A percentile compares a stretch with the other conserved stretches of the same genome.
These are phyloP conservation scores for Odontocolon sp. DNA, from an alignment of 2,888 invertebrate species.

Conservation along the genomic window DNA sequence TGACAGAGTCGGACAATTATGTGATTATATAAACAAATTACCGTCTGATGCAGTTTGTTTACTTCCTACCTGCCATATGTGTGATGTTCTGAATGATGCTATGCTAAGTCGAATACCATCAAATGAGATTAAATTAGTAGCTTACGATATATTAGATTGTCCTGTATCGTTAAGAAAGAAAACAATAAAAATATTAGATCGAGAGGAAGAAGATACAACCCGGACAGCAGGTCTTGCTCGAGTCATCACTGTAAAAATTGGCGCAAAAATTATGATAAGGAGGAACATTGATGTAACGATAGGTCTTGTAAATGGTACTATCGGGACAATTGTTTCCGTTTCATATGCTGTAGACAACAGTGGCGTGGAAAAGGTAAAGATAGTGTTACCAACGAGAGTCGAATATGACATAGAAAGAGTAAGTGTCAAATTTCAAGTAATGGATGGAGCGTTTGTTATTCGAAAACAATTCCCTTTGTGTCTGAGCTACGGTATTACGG, in stretches of 20 bases:
- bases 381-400: slow-evolving; percentile 47
- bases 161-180: slow-evolving; percentile 44
- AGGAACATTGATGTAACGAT: slow-evolving; percentile 66
- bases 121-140: slow-evolving; percentile 57
- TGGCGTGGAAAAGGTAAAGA: no score
- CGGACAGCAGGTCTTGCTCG: slow-evolving; percentile 60
- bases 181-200: slow-evolving; percentile 48
- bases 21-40: slow-evolving; percentile 59
- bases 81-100: slow-evolving; percentile 59
- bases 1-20: slow-evolving; percentile 62
- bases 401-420: slow-evolving; percentile 40
- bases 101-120: slow-evolving; percentile 56
- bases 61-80: slow-evolving; percentile 62
- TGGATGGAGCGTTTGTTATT: slow-evolving; percentile 39
- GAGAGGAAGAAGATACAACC: no score
- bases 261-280: slow-evolving; percentile 64
- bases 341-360: no score
- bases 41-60: slow-evolving; percentile 65
- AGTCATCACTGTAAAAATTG: no score
- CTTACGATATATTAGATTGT: slow-evolving; percentile 60
- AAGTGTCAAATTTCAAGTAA: no score
- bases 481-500: no score
- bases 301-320: slow-evolving; percentile 64
- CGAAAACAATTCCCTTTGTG: no score
- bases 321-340: no score